These are phyloP conservation scores for Ascidia mentula DNA, from an alignment of 23 tunicate genomes.

Conservation along the genomic window DNA sequence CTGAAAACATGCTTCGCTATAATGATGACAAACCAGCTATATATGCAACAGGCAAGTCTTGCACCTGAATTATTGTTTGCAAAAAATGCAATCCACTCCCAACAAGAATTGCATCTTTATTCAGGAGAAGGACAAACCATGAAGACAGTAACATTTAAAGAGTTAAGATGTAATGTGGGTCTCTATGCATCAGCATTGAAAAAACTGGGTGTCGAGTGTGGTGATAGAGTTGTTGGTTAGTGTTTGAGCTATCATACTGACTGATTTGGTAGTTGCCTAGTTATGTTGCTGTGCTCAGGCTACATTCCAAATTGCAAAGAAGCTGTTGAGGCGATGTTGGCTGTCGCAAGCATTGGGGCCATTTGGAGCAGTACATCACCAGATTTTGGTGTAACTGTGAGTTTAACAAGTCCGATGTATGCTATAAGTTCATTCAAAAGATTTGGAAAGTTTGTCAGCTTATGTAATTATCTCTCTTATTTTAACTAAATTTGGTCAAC, in stretches of 20 bases:
- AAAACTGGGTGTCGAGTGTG: constrained; percentile 58
- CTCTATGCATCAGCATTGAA: constrained; percentile 51
- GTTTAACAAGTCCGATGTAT: too few species aligned
- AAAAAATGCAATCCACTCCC: neutral
- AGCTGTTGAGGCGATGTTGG: constrained; percentile 77
- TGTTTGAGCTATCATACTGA: neutral
- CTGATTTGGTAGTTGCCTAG: neutral
- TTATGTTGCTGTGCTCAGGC: constrained; percentile 19
- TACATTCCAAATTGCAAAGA: constrained; percentile 86
- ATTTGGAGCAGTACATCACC: constrained; percentile 95
- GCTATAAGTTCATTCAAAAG: too few species aligned
- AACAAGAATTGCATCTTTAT: neutral
- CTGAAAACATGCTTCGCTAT: constrained; percentile 70
- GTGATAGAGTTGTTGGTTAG: constrained; percentile 71
- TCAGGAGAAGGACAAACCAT: constrained; percentile 68
- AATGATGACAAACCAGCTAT: constrained; percentile 67
- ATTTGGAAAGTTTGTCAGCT: too few species aligned
- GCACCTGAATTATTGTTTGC: neutral
- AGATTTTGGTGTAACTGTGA: constrained; percentile 76
- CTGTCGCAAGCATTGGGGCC: constrained; percentile 84
- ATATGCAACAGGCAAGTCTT: constrained; percentile 42
- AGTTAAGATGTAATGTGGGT: constrained; percentile 39
- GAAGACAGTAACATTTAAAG: constrained; percentile 38
- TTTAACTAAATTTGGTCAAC: too few species aligned
- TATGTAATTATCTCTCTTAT: too few species aligned